Percentiles rank a stretch among this genome's conserved stretches.
phyloP scores from a whole-genome alignment of 2,797 vertebrate genomes.

The Eospalax fontanierii region DNA sequence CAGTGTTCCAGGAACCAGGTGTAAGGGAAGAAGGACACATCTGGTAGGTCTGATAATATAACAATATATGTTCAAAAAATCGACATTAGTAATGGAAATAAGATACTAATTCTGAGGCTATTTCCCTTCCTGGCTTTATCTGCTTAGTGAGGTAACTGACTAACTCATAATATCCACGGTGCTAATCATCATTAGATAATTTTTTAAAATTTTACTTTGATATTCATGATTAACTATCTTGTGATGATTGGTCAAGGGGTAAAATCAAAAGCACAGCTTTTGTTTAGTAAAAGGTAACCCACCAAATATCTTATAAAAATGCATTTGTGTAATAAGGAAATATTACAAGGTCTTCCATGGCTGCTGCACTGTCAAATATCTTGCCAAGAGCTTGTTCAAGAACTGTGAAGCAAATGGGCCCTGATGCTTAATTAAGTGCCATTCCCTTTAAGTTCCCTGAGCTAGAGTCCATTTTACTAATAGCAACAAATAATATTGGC shows the following conservation, averaged over 20 bases:
- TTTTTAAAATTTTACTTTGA: slow-evolving; percentile 40
- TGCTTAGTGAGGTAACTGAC: background rate
- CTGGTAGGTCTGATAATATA: background rate
- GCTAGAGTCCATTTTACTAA: slow-evolving; percentile 76
- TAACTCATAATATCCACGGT: background rate
- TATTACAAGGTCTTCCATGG: background rate
- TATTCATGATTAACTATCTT: slow-evolving; percentile 39
- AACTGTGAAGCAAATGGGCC: slow-evolving; percentile 67
- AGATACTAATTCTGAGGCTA: background rate
- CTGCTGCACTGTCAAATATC: slow-evolving; percentile 57
- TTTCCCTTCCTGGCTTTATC: slow-evolving; percentile 25
- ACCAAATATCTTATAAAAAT: slow-evolving; percentile 67
- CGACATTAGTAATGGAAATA: background rate
- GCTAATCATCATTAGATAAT: background rate
- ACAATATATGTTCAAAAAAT: background rate
- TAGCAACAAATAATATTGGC: slow-evolving; percentile 76
- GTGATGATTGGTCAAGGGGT: slow-evolving; percentile 12
- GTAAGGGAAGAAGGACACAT: rapidly evolving
- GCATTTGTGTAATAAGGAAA: slow-evolving; percentile 68
- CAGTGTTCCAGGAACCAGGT: background rate
- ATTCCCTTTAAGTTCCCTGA: slow-evolving; percentile 82
- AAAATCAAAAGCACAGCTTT: slow-evolving; percentile 31
- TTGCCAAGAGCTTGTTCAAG: slow-evolving; percentile 73
- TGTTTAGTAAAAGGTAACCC: slow-evolving; percentile 63
- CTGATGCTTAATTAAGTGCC: slow-evolving; percentile 83